Percentiles rank a stretch among this genome's conserved stretches.
Conservation (phyloP, 2,888 invertebrate species). For the Lydus trimaculatus region DNA sequence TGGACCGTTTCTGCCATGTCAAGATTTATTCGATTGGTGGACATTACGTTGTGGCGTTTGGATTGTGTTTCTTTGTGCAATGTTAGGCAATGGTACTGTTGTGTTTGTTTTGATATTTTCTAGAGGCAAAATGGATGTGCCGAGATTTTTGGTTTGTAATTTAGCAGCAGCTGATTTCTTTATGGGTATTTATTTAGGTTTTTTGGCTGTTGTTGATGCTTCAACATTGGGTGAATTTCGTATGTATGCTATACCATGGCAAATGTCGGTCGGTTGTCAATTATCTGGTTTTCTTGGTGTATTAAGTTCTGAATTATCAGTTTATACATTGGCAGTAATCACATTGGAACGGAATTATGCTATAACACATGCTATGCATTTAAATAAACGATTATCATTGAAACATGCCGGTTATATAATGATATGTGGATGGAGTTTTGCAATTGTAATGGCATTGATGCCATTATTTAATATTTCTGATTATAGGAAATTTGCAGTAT, state of each 20-base stretch:
- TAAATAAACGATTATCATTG: slow-evolving; percentile 91
- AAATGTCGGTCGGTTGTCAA: slow-evolving; percentile 92
- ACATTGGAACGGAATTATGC: slow-evolving; percentile 96
- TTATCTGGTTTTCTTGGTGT: slow-evolving; percentile 95
- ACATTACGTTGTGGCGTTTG: slow-evolving; percentile 95
- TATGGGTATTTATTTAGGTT: slow-evolving; percentile 94
- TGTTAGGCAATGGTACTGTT: slow-evolving; percentile 95
- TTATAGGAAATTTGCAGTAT: slow-evolving; percentile 96
- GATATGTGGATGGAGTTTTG: slow-evolving; percentile 92
- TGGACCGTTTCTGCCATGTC: slow-evolving; percentile 94
- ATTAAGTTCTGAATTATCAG: slow-evolving; percentile 91
- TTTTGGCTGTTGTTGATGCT: slow-evolving; percentile 94
- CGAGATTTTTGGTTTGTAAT: slow-evolving; percentile 95
- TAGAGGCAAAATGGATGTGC: slow-evolving; percentile 94
- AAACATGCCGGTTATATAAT: slow-evolving; percentile 92
- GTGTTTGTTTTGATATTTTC: slow-evolving; percentile 92
- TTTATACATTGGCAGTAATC: slow-evolving; percentile 95
- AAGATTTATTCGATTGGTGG: slow-evolving; percentile 98
- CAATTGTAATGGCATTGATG: slow-evolving; percentile 84
- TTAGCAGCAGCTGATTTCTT: slow-evolving; percentile 96
- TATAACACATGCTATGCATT: slow-evolving; percentile 97
- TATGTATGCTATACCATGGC: slow-evolving; percentile 97
- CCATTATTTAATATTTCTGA: slow-evolving; percentile 93
- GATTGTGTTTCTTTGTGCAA: slow-evolving; percentile 94
- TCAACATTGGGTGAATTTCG: slow-evolving; percentile 95